These are phyloP conservation scores for Volucella inflata DNA, from an alignment of 2,888 invertebrate genomes.

Conservation along the genomic window DNA sequence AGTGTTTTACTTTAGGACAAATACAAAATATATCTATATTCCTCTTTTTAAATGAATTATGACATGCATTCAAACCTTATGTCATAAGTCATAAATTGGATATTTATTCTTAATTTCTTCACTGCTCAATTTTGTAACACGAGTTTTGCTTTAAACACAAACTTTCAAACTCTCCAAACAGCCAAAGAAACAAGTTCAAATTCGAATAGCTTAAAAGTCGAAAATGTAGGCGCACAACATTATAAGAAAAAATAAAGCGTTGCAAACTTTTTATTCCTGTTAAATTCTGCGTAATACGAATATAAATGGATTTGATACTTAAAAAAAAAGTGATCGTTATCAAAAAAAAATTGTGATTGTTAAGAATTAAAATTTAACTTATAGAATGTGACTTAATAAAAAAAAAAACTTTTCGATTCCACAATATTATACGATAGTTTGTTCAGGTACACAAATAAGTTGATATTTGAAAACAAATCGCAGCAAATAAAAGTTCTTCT, in stretches of 20 bases:
- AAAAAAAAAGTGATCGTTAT: constrained; percentile 10
- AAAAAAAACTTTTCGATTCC: constrained; percentile 49
- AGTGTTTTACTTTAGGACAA: too few species aligned
- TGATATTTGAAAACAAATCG: constrained; percentile 47
- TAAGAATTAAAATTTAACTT: constrained; percentile 26
- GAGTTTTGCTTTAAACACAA: too few species aligned
- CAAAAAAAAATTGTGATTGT: constrained; percentile 8
- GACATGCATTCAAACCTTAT: too few species aligned
- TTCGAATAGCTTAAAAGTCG: background rate
- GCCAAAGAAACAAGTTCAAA: too few species aligned
- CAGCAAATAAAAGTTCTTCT: constrained; percentile 38
- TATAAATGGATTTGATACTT: constrained; percentile 43
- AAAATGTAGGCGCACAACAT: constrained; percentile 12
- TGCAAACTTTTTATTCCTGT: constrained; percentile 59
- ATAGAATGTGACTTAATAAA: constrained; percentile 37
- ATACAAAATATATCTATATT: too few species aligned
- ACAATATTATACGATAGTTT: constrained; percentile 56
- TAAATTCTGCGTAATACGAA: constrained; percentile 49
- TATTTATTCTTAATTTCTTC: too few species aligned
- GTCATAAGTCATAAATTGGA: too few species aligned
- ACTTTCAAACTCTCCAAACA: too few species aligned
- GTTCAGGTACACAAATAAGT: constrained; percentile 66
- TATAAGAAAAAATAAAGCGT: constrained; percentile 32
- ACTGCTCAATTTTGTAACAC: too few species aligned
- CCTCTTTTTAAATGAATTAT: too few species aligned